phyloP scores from a whole-genome alignment of 2,113 vertebrate genomes.

The Thalassarche chlororhynchos region DNA sequence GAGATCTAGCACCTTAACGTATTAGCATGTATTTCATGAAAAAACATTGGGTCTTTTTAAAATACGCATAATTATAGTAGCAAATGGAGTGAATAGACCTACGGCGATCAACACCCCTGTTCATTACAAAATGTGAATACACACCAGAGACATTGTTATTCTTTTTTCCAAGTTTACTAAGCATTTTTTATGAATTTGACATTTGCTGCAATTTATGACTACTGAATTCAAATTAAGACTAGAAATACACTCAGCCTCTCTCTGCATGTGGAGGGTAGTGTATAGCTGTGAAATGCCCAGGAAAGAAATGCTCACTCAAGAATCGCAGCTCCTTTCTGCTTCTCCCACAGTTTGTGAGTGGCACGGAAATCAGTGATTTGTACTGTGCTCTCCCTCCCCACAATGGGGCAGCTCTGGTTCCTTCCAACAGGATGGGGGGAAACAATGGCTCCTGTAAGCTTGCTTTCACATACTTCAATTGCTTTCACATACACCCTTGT shows the following conservation, averaged over 20 bases:
- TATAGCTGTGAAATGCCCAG: not conserved
- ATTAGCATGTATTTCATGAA: not conserved
- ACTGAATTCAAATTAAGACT: not conserved
- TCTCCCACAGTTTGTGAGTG: not conserved
- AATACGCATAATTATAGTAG: not conserved
- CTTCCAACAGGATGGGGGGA: not conserved
- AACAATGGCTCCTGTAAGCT: not conserved
- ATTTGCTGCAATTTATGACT: not conserved
- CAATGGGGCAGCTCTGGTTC: not conserved
- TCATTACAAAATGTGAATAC: not conserved
- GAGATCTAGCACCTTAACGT: not conserved
- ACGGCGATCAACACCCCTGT: not conserved
- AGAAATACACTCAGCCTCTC: not conserved
- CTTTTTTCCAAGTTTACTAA: not conserved
- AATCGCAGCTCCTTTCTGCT: not conserved
- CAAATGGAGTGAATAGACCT: not conserved
- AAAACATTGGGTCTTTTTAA: not conserved
- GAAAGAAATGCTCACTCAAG: not conserved
- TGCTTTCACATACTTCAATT: not conserved
- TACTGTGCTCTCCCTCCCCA: not conserved
- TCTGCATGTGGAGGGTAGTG: not conserved
- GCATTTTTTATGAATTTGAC: not conserved
- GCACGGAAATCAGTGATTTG: not conserved
- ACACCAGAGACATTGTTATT: not conserved
- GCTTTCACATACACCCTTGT: not conserved